phyloP scores from a whole-genome alignment of 2,888 invertebrate species.

The Stramonita haemastoma region DNA sequence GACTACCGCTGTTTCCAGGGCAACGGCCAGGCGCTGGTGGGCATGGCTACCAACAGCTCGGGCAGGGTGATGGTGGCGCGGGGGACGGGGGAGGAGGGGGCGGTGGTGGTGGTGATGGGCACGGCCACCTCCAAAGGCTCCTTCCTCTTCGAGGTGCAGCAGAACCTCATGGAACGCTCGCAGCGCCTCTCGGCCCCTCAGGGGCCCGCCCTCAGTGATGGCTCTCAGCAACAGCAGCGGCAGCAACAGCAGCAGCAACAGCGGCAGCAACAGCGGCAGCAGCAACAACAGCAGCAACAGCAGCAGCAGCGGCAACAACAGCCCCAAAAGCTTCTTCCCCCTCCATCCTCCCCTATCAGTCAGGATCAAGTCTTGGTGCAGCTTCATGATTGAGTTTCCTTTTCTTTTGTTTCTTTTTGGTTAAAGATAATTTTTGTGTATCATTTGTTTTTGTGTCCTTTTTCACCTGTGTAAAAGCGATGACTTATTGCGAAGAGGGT shows the following conservation, averaged over 20 bases:
- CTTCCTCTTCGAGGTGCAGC: constrained; percentile 50
- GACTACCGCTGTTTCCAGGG: constrained; percentile 48
- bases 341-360: background rate
- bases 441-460: too few relatives aligned
- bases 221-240: background rate
- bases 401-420: background rate
- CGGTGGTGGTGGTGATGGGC: constrained; percentile 46
- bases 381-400: constrained; percentile 1
- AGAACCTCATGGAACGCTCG: constrained; percentile 40
- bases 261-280: background rate
- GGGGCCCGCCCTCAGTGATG: background rate
- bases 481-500: too few relatives aligned
- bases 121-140: constrained; percentile 45
- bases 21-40: constrained; percentile 46
- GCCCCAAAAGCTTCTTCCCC: background rate
- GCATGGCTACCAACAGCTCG: constrained; percentile 31
- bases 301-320: constrained; percentile 17
- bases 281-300: background rate
- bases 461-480: too few relatives aligned
- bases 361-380: constrained; percentile 38
- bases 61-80: constrained; percentile 46
- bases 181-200: constrained; percentile 34
- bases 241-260: background rate
- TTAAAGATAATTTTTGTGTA: background rate
- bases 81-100: constrained; percentile 34